Percentiles rank a stretch among this genome's conserved stretches.
phyloP scores from a whole-genome alignment of 2,888 invertebrate genomes.

The Eulithis testata region DNA sequence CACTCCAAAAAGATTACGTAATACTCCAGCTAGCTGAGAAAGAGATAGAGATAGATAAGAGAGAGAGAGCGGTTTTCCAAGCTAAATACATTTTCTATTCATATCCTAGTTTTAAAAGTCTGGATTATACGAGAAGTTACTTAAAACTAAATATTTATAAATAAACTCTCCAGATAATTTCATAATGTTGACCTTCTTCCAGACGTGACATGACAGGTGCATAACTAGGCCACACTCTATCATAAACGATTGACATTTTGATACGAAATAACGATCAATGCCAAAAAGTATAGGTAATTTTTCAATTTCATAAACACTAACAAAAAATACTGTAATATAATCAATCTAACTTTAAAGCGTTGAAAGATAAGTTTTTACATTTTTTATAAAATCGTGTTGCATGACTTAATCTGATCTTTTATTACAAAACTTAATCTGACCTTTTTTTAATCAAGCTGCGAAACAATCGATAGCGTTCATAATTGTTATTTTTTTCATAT shows the following conservation, averaged over 20 bases:
- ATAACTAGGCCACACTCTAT: constrained; percentile 27
- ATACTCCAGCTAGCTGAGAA: constrained; percentile 7
- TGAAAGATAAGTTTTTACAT: no score
- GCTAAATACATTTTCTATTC: neutral
- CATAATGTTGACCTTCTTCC: constrained; percentile 22
- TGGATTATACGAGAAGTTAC: neutral
- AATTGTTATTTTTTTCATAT: no score
- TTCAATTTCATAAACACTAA: no score
- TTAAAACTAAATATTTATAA: constrained; percentile 16
- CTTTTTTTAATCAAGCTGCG: no score
- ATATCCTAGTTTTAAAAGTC: neutral
- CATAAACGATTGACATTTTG: constrained; percentile 29
- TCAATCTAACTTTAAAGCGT: no score
- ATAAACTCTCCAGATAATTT: constrained; percentile 22
- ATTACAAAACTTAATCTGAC: no score
- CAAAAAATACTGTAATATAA: no score
- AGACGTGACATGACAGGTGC: constrained; percentile 27
- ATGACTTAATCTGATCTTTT: no score
- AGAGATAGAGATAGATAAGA: constrained; percentile 6
- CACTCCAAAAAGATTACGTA: constrained; percentile 11
- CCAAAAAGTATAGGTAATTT: constrained; percentile 1
- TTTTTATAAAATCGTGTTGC: no score
- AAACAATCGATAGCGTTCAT: no score
- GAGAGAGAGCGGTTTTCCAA: neutral
- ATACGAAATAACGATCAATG: constrained; percentile 13